Base-by-base conservation (phyloP, 2,113 vertebrate genomes). In the Panthera leo region DNA sequence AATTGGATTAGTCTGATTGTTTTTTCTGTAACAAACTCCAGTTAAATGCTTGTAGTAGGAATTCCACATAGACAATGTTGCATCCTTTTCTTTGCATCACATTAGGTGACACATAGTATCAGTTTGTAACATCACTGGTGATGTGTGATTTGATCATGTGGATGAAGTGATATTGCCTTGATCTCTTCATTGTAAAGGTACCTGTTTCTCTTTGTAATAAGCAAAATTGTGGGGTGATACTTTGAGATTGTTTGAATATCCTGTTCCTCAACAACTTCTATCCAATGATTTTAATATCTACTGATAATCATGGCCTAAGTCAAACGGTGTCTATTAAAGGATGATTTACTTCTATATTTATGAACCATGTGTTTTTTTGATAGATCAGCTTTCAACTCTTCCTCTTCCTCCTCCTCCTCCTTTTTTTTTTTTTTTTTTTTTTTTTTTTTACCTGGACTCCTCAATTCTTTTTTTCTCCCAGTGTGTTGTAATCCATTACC, bases 231-330 rank as follows among this genome's bases (percentile, higher is more conserved):
- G 65, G 51, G 15, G 10, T 86, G 36, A 67, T 89, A 39, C 34
- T 93, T 82, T 79, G 79, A 92, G 84, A 76, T 83, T 96, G 36
- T 91, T 65, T 94, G 75, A 15, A 5, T 70, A 55, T 84, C 34
- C 34, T 84, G 7, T 67, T 85, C 67, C 82, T 95, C 29, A 61
- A 58, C 21, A 94, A 23, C 15, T 67, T 89, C 55, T 31, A 78
- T 92, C 19, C 67, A 85, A 2, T 91, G 3, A 5, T 91, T 94
- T 96, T 89, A 80, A 48, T 15, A 85, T 88, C 29, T 95, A 42
- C 88, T 53, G 19, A 89, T 92, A 95, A 88, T 85, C 55, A 7
- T 91, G 51, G 67, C 36, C 25, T 86, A 71, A 21, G 6, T 96
- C 42, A 87, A 16, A 58, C 86, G 36, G 25, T 85, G 80, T 92